Base-by-base conservation (phyloP, 1,140 invertebrate genomes). In the Calephelis virginiensis region DNA sequence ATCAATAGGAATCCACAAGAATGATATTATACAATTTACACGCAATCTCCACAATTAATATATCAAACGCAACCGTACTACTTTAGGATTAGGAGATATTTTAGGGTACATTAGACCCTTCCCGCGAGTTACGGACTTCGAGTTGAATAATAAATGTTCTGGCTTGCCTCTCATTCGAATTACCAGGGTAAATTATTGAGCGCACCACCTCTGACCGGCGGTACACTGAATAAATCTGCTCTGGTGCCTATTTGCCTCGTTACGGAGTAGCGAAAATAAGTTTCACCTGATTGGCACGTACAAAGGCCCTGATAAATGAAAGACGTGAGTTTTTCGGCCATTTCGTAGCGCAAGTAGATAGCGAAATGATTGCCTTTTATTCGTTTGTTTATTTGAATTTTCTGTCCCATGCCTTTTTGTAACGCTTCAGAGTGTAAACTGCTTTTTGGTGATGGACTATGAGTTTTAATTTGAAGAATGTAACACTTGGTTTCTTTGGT, bases 111-210 rank as follows among this genome's bases (percentile, higher is more conserved):
- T 67, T 60, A 69, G 10, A 53, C 61, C 28, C 56, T 49, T 62
- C 38, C 61, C 61, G 61, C 61, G 45, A 62, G 43, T 69, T 72
- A 67, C 62, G 67, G 64, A 62, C 60, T 60, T 17, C 45, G 37
- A 13, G 48, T 64, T 72, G 71, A 72, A 72, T 72, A 72, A 72
- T 72, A 67, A 49, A 72, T 72, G 40, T 48, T 37, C 49, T 40
- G 64, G 71, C 71, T 69, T 69, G 67, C 46, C 67, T 72, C 61
- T 64, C 68, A 61, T 17, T 67, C 64, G 65, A 72, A 72, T 69
- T 72, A 72, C 64, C 56, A 53, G 66, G 69, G 61, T 72, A 72
- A 72, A 69, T 72, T 72, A 72, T 72, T 72, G 67, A 72, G 53
- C 53, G 60, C 60, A 67, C 64, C 60, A 67, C 67, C 64, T 66